phyloP scores from a whole-genome alignment of 2,113 vertebrate species.

The Bombycilla garrulus region DNA sequence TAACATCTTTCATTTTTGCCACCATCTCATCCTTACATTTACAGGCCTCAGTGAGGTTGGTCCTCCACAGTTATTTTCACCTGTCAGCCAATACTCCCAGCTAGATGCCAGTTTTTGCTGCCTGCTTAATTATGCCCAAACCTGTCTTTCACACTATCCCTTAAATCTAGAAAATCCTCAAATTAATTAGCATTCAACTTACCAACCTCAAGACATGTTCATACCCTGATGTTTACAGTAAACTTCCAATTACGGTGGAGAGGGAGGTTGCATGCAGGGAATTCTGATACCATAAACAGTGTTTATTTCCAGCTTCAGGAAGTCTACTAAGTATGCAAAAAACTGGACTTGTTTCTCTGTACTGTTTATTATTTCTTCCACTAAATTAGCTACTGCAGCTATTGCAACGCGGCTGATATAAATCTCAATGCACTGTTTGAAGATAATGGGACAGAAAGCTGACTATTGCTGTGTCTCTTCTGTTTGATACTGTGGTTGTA shows the following conservation, averaged over 20 bases:
- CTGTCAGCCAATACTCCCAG: not conserved
- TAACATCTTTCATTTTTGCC: not conserved
- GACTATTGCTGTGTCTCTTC: not conserved
- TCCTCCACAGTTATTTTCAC: not conserved
- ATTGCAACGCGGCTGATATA: not conserved
- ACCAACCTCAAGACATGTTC: not conserved
- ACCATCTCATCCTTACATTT: not conserved
- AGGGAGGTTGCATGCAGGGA: not conserved
- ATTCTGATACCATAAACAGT: not conserved
- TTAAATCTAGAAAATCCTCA: not conserved
- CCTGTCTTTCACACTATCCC: not conserved
- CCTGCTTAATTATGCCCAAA: not conserved
- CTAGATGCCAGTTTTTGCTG: not conserved
- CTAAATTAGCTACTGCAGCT: not conserved
- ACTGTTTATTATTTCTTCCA: not conserved
- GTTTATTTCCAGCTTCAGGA: slow-evolving; percentile 5
- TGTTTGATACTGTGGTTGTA: not conserved
- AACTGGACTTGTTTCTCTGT: not conserved
- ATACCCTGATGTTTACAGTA: not conserved
- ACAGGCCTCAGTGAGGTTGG: not conserved
- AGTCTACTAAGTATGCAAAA: not conserved
- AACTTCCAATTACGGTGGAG: not conserved
- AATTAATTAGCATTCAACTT: not conserved
- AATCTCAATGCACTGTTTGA: not conserved
- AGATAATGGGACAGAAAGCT: not conserved